phyloP scores from a whole-genome alignment of 1,140 invertebrate species.

The Bilobella aurantiaca region DNA sequence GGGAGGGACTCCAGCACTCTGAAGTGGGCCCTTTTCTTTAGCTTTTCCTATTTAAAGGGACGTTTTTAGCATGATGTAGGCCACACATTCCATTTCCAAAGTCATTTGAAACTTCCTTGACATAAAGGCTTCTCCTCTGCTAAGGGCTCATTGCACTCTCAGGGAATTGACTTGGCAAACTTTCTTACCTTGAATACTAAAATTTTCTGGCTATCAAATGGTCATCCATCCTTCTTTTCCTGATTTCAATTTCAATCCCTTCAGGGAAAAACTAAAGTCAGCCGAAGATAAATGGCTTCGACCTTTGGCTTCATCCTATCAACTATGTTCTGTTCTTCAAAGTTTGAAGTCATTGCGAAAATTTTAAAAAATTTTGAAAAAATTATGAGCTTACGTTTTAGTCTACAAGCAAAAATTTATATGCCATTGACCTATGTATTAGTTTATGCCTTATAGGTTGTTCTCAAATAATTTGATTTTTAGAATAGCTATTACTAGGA shows the following conservation, averaged over 20 bases:
- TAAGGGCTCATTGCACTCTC: no score
- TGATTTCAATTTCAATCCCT: not conserved
- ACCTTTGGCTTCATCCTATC: not conserved
- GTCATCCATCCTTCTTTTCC: slow-evolving; percentile 5
- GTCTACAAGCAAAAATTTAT: no score
- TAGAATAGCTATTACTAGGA: no score
- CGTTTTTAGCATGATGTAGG: not conserved
- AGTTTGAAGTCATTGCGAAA: not conserved
- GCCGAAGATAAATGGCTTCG: not conserved
- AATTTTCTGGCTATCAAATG: not conserved
- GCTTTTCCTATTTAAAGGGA: not conserved
- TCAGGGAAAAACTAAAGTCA: not conserved
- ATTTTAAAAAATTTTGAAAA: no score
- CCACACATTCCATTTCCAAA: not conserved
- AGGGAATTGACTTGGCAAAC: not conserved
- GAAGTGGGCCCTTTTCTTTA: not conserved
- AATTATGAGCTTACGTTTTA: no score
- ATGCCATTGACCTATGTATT: no score
- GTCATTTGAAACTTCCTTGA: slow-evolving; percentile 3
- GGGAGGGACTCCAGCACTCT: not conserved
- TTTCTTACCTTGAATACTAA: slow-evolving; percentile 2
- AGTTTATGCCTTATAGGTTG: no score
- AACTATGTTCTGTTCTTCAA: not conserved
- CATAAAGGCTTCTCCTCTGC: no score
- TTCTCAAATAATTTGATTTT: no score